Percentiles rank a stretch among this genome's conserved stretches.
phyloP scores from a whole-genome alignment of 92 coral and sea anemone genomes.

The Heteractis magnifica region DNA sequence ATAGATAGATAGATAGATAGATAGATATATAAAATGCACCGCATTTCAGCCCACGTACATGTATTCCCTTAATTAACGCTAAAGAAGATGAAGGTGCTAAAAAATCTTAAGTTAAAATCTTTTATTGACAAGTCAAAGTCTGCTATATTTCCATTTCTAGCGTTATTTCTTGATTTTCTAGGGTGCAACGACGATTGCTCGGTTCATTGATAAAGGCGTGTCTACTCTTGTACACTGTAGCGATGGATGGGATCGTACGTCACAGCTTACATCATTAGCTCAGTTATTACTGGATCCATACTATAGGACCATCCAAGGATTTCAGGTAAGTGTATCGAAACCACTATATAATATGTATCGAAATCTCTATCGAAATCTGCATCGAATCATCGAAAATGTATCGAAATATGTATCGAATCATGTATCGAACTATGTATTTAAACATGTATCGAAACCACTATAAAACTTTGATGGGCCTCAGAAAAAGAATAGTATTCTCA shows the following conservation, averaged over 20 bases:
- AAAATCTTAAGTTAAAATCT: too few species aligned
- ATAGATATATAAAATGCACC: too few species aligned
- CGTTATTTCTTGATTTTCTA: conserved; percentile 5
- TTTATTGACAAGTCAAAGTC: too few species aligned
- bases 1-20: too few species aligned
- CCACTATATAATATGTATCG: neutral
- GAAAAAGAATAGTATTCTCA: too few species aligned
- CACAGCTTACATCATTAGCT: conserved; percentile 91
- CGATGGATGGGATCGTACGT: conserved; percentile 99
- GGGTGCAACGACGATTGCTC: conserved; percentile 93
- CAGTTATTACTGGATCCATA: conserved; percentile 88
- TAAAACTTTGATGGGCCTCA: too few species aligned
- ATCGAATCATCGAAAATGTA: neutral
- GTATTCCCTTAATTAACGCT: too few species aligned
- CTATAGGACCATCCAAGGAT: conserved; percentile 89
- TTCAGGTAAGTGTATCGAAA: conserved; percentile 58
- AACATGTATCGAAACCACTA: too few species aligned
- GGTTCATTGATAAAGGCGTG: conserved; percentile 92
- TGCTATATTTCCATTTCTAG: too few species aligned
- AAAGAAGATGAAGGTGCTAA: too few species aligned
- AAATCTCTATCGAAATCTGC: neutral
- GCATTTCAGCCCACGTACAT: too few species aligned
- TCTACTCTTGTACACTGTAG: conserved; percentile 98
- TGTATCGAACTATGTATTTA: too few species aligned
- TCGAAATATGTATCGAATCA: neutral